Evolutionary conservation across 2,888 invertebrate species (phyloP).

Genomic region (Priocnemis perturbator): DNA sequence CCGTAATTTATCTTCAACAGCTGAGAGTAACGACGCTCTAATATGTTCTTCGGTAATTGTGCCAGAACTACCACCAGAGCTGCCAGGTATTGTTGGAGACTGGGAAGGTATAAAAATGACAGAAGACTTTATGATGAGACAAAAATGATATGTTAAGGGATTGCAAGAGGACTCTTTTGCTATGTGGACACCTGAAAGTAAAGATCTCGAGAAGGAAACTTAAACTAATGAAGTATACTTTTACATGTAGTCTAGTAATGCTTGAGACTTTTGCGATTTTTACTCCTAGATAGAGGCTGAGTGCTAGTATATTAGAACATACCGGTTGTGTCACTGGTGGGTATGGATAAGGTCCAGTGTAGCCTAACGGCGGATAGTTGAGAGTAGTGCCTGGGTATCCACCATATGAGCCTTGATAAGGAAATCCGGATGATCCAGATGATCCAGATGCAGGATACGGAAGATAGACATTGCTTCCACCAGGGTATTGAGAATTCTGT

Average conservation of each 20-base stretch:
- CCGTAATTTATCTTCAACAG: conserved; percentile 95
- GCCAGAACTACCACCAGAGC: conserved; percentile 78
- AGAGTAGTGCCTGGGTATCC: conserved; percentile 72
- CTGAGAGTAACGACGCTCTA: conserved; percentile 93
- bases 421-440: conserved; percentile 58
- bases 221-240: too few relatives aligned
- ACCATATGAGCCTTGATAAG: conserved; percentile 74
- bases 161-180: too few relatives aligned
- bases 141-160: not conserved
- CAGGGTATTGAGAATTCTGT: conserved; percentile 48
- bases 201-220: too few relatives aligned
- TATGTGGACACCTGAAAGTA: too few relatives aligned
- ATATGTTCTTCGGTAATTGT: conserved; percentile 98
- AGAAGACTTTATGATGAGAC: not conserved
- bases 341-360: conserved; percentile 74
- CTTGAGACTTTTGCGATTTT: too few relatives aligned
- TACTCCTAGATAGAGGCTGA: too few relatives aligned
- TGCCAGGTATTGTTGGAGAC: conserved; percentile 66
- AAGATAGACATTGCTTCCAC: conserved; percentile 52
- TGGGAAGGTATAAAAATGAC: conserved; percentile 1
- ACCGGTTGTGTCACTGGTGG: conserved; percentile 66
- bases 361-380: conserved; percentile 67
- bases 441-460: conserved; percentile 61
- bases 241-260: too few relatives aligned
- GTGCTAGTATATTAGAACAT: conserved; percentile 37